Base-by-base conservation (phyloP, 2,888 invertebrate genomes). In the Drosophila picticornis region DNA sequence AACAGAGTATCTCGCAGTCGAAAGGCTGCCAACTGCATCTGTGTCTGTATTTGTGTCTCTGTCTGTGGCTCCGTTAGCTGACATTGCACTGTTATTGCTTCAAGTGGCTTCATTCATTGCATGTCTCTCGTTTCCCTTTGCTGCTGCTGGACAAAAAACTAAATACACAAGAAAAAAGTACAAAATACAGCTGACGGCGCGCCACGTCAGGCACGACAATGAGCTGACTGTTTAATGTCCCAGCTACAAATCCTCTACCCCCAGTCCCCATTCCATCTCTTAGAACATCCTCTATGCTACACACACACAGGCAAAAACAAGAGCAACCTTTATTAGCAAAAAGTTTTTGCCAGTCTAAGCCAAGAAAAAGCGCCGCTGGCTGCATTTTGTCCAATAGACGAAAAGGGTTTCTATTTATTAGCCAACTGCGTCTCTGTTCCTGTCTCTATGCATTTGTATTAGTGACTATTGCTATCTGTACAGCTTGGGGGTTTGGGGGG, bases 181-280 rank as follows among this genome's bases (percentile, higher is more conserved):
- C 10, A 29, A 19, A 31, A 43, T 77, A 77, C 77, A 84, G 74
- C 87, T 83, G 89, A 84, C 66, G 74, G 69, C 78, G 72, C 72
- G 71, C 77, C 80, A 80, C 78, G 87, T 83, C 81, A 72, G 75
- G 61, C 75, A 82, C 90, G 85, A 85, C 85, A 90, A 90, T 88
- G 88, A 84, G 88, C 78, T 77, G 88, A 82, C 85, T 90, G 85
- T 90, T 88, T 90, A 88, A 84, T 85, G 80, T 90, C 64, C 67
- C 69, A 53, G 68, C 70, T 67, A 56, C 60, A 69, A 22, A 31
- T 50, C 19, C 55, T 16, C 6, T 13, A 16, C 16, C 10, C 48
- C 11, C 40, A 16, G 1, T 29, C 52, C 31, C 5, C 29, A 11
- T 0, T 40, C 7, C 34, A 31, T 31, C 31, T 10, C 27, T 22